A percentile compares a stretch with the other conserved stretches of the same genome.
These are phyloP conservation scores for Bovichtus diacanthus DNA, from an alignment of 2,797 vertebrate genomes.

Conservation along the genomic window DNA sequence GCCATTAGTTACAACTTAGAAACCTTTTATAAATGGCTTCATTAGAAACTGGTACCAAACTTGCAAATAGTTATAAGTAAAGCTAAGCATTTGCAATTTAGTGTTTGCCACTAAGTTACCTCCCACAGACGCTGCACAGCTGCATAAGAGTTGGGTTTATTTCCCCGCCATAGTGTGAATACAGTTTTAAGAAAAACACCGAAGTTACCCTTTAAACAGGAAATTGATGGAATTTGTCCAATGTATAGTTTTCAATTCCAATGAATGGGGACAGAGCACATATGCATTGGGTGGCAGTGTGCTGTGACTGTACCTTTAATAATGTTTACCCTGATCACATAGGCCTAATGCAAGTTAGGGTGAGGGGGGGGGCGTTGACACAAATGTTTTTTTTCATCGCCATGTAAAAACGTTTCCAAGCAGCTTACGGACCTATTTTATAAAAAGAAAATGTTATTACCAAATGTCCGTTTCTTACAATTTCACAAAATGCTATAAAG, in stretches of 20 bases:
- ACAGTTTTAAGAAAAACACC: too few relatives aligned
- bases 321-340: not conserved
- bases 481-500: conserved; percentile 46
- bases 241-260: not conserved
- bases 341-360: too few relatives aligned
- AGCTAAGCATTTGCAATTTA: too few relatives aligned
- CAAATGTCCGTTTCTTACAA: conserved; percentile 24
- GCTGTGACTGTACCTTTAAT: too few relatives aligned
- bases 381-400: not conserved
- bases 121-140: not conserved
- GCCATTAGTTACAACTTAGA: not conserved
- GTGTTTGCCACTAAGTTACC: not conserved
- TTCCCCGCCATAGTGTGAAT: not conserved
- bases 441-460: conserved; percentile 13
- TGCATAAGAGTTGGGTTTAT: not conserved
- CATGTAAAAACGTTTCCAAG: not conserved
- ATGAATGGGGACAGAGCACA: not conserved
- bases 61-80: not conserved
- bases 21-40: not conserved
- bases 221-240: not conserved
- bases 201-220: too few relatives aligned
- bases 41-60: not conserved
- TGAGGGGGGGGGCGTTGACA: too few relatives aligned
- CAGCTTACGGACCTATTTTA: not conserved
- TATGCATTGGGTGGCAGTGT: not conserved